Percentiles rank a stretch among this genome's conserved stretches.
phyloP scores from a whole-genome alignment of 2,888 invertebrate species.

The Proisotoma minuta region DNA sequence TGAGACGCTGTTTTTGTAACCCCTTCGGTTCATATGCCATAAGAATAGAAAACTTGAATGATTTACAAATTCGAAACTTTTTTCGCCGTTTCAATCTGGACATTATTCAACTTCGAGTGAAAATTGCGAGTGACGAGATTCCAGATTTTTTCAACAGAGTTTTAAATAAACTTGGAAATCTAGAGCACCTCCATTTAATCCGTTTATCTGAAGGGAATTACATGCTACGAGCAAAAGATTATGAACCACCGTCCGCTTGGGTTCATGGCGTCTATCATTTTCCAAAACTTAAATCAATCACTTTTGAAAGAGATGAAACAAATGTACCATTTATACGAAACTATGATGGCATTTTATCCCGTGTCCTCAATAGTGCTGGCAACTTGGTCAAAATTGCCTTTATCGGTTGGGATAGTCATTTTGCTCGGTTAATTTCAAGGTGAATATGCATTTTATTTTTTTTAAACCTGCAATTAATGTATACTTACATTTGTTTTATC shows the following conservation, averaged over 20 bases:
- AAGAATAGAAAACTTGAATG: constrained; percentile 18
- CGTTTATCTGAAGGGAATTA: constrained; percentile 11
- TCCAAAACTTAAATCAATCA: constrained; percentile 12
- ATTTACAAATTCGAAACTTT: constrained; percentile 10
- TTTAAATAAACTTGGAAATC: constrained; percentile 22
- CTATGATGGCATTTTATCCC: constrained; percentile 23
- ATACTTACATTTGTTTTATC: not conserved
- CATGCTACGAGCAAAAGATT: not conserved
- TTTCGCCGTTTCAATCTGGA: constrained; percentile 15
- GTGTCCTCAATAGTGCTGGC: constrained; percentile 22
- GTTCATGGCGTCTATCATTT: constrained; percentile 19
- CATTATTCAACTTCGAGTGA: constrained; percentile 24
- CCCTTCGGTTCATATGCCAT: constrained; percentile 32
- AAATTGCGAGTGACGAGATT: constrained; percentile 22
- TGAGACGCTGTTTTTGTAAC: constrained; percentile 24
- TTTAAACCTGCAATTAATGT: not conserved
- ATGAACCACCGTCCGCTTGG: constrained; percentile 7
- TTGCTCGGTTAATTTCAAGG: constrained; percentile 19
- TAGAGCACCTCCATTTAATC: constrained; percentile 25
- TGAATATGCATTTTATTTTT: constrained; percentile 3
- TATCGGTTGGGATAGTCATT: constrained; percentile 24
- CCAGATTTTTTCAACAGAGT: constrained; percentile 18
- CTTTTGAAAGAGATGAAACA: constrained; percentile 25
- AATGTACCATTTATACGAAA: constrained; percentile 11
- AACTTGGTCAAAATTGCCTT: constrained; percentile 23